Evolutionary conservation across 2,888 invertebrate genomes (phyloP).

Genomic region (Eilema sororculum): DNA sequence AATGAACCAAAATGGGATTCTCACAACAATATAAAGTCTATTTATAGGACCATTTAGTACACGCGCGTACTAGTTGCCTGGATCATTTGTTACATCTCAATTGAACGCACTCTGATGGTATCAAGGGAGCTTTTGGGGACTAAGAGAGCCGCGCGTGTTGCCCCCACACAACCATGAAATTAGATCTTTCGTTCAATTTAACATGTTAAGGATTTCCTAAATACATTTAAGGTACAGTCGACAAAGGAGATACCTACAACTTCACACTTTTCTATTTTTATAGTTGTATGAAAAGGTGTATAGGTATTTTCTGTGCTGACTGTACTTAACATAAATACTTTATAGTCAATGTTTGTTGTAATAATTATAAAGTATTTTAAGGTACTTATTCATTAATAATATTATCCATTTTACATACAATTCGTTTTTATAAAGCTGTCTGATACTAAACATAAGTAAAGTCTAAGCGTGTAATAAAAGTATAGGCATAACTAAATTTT

Average conservation of each 20-base stretch:
- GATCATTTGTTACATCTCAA: slow-evolving; percentile 60
- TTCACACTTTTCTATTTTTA: too few relatives aligned
- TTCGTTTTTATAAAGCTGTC: not conserved
- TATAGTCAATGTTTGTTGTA: not conserved
- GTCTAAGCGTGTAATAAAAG: not conserved
- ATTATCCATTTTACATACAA: not conserved
- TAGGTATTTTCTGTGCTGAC: too few relatives aligned
- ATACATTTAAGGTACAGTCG: not conserved
- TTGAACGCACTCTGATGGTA: slow-evolving; percentile 54
- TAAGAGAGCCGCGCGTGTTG: slow-evolving; percentile 46
- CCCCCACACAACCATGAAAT: slow-evolving; percentile 52
- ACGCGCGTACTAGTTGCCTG: slow-evolving; percentile 50
- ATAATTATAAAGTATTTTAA: not conserved
- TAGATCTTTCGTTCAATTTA: slow-evolving; percentile 40
- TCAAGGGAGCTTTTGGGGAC: slow-evolving; percentile 56
- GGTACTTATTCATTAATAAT: not conserved
- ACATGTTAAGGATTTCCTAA: not conserved
- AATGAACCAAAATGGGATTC: slow-evolving; percentile 41
- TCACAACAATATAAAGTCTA: slow-evolving; percentile 42
- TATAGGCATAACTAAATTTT: too few relatives aligned
- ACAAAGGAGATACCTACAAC: too few relatives aligned
- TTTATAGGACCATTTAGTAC: slow-evolving; percentile 40
- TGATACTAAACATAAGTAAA: not conserved
- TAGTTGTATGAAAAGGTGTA: too few relatives aligned
- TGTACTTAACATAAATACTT: not conserved